Evolutionary conservation across 2,797 vertebrate genomes (phyloP).

Genomic region (Chelon auratus): DNA sequence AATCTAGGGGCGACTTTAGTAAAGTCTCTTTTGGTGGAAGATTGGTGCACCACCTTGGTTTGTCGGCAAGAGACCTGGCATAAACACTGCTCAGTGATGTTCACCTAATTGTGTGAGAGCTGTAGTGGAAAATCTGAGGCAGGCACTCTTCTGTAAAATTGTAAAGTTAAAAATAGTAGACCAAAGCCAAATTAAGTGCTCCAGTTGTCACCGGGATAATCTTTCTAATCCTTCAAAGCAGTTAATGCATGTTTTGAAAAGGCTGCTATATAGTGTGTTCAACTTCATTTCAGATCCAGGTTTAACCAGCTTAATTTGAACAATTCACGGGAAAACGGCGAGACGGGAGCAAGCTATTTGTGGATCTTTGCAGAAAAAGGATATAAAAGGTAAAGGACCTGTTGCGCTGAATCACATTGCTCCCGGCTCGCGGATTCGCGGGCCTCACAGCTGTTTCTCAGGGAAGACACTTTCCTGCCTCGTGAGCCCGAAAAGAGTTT

Average conservation of each 20-base stretch:
- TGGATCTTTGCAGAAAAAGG: conserved; percentile 39
- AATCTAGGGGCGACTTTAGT: conserved; percentile 2
- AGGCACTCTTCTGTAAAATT: background rate
- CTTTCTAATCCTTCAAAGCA: too few species aligned
- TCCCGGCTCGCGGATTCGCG: conserved; percentile 64
- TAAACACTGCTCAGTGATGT: background rate
- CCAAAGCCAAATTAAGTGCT: too few species aligned
- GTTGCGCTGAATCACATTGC: conserved; percentile 68
- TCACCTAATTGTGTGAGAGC: background rate
- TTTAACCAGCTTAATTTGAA: conserved; percentile 13
- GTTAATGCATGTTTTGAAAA: too few species aligned
- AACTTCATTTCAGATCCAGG: too few species aligned
- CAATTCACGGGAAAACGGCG: conserved; percentile 32
- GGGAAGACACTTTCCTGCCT: conserved; percentile 70
- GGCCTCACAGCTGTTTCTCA: conserved; percentile 48
- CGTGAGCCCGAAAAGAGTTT: conserved; percentile 61
- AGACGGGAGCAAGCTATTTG: conserved; percentile 30
- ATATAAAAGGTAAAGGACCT: conserved; percentile 79
- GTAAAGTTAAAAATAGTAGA: background rate
- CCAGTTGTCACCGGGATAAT: background rate
- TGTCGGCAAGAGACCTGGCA: background rate
- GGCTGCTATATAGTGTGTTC: too few species aligned
- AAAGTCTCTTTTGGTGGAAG: background rate
- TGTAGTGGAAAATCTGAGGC: background rate
- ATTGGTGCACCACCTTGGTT: background rate